Base-by-base conservation (phyloP, 1,140 invertebrate species). In the Aphaenogaster floridana region DNA sequence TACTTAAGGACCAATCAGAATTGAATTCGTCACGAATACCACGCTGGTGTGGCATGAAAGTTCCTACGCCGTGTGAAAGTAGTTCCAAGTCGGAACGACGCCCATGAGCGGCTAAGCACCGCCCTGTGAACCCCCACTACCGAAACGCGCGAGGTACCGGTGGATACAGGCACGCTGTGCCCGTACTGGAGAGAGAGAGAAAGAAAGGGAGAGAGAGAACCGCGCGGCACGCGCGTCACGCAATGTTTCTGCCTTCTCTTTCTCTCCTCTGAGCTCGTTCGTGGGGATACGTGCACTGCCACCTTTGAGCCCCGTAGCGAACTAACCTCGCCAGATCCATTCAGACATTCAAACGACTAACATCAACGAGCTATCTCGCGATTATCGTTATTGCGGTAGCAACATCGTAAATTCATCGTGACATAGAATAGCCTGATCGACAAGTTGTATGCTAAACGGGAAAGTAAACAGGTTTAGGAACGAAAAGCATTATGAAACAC, bases 1-100 rank as follows among this genome's bases (percentile, higher is more conserved):
- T 94, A 94, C 93, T 95, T 95, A 95, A 95, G 94, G 93, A 95
- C 95, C 95, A 95, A 95, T 95, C 95, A 93, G 95, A 95, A 95
- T 95, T 95, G 94, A 95, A 95, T 95, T 95, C 95, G 95, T 95
- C 94, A 95, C 94, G 93, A 95, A 92, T 92, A 83, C 91, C 92
- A 90, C 89, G 92, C 92, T 90, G 92, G 89, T 83, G 91, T 86
- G 83, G 88, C 80, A 74, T 88, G 92, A 89, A 91, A 91, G 90
- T 90, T 90, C 91, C 93, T 95, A 93, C 94, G 94, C 94, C 88
- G 85, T 91, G 93, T 78, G 91, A 95, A 95, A 95, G 92, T 95
- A 93, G 94, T 94, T 92, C 93, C 90, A 86, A 88, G 79, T 78
- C 59, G 90, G 81, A 94, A 94, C 90, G 93, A 95, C 94, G 94